Evolutionary conservation across 2,797 vertebrate genomes (phyloP).

Genomic region (Acanthornis magna): DNA sequence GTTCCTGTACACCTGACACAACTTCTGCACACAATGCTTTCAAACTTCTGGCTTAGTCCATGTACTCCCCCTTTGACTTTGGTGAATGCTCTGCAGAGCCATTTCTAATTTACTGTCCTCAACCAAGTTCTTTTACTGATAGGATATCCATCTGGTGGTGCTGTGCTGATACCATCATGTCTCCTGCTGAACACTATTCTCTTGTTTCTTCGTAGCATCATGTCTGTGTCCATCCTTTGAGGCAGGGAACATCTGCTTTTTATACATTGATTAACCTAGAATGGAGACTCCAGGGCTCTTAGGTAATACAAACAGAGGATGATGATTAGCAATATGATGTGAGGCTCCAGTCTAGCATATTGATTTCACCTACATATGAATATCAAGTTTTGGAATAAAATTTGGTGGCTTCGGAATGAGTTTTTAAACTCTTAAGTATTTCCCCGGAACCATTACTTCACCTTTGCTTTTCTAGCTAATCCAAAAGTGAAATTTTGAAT

Average conservation of each 20-base stretch:
- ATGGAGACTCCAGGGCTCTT: not conserved
- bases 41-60: not conserved
- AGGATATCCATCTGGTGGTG: not conserved
- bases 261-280: not conserved
- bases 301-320: not conserved
- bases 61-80: not conserved
- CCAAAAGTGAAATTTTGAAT: not conserved
- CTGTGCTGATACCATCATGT: not conserved
- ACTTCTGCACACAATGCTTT: not conserved
- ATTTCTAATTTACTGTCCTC: not conserved
- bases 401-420: not conserved
- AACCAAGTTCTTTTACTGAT: not conserved
- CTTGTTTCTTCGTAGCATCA: not conserved
- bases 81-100: not conserved
- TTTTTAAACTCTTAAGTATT: not conserved
- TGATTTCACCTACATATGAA: not conserved
- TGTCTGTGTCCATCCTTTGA: not conserved
- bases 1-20: not conserved
- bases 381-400: not conserved
- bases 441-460: not conserved
- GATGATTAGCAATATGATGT: not conserved
- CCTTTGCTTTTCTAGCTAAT: not conserved
- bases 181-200: not conserved
- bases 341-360: not conserved
- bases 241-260: not conserved